Evolutionary conservation across 2,888 invertebrate species (phyloP).

Genomic region (Thereva nobilitata): DNA sequence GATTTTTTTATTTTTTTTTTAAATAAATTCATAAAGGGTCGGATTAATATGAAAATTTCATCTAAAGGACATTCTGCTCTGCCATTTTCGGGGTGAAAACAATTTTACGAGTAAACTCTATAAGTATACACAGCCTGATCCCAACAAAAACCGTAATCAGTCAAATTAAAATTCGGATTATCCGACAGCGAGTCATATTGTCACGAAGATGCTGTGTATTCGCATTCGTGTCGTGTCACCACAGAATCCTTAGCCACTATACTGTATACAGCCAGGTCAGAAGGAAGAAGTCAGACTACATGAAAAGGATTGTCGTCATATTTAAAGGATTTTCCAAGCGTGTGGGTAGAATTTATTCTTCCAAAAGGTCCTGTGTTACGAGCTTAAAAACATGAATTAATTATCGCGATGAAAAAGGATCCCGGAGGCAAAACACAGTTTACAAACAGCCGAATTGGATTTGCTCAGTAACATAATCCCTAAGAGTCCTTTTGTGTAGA

Average conservation of each 20-base stretch:
- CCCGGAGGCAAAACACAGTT: slow-evolving; percentile 22
- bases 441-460: slow-evolving; percentile 37
- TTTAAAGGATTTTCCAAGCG: slow-evolving; percentile 7
- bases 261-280: not conserved
- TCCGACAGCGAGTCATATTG: slow-evolving; percentile 55
- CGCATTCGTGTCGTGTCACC: slow-evolving; percentile 23
- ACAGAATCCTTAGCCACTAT: not conserved
- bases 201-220: slow-evolving; percentile 50
- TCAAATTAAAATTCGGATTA: slow-evolving; percentile 58
- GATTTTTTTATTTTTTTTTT: too few relatives aligned
- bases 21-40: slow-evolving; percentile 7
- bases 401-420: slow-evolving; percentile 31
- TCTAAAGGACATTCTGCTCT: not conserved
- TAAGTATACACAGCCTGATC: slow-evolving; percentile 36
- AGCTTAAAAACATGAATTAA: slow-evolving; percentile 41
- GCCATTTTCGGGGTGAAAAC: not conserved
- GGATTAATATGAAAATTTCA: not conserved
- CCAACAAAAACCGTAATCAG: slow-evolving; percentile 51
- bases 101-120: not conserved
- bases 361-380: slow-evolving; percentile 25
- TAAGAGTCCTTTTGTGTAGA: slow-evolving; percentile 29
- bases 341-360: slow-evolving; percentile 21
- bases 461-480: slow-evolving; percentile 35
- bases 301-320: not conserved
- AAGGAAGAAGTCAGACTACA: not conserved